Base-by-base conservation (phyloP, 2,113 vertebrate species). In the Cyprinodon tularosa region DNA sequence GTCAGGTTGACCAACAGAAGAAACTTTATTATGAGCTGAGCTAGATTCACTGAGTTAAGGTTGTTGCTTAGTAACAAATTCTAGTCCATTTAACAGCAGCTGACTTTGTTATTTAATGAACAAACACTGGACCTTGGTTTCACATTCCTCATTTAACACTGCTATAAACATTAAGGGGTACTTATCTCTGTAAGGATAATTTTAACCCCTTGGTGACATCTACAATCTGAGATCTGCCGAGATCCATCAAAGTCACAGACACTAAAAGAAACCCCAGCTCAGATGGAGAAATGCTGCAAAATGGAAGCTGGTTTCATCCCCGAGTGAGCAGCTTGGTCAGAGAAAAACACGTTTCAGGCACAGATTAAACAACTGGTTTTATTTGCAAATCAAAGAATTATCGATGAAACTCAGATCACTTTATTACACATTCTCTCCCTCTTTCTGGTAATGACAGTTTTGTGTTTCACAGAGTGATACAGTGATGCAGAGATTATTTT, bases 21-120 rank as follows among this genome's bases (percentile, higher is more conserved):
- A 57, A 57, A 57, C 17, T 57, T 53, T 20, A 20, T 17, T 53
- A 15, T 20, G 48, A 50, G 15, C 48, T 57, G 50, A 17, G 17
- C 4, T 53, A 20, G 15, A 20, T 53, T 53, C 50, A 20, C 50
- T n/a, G 50, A 57, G 20, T 57, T 20, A 20, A 57, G 9, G 50
- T 57, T 57, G 50, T 57, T 57, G 50, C 50, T n/a, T 57, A 57
- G 50, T 57, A 57, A 57, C 50, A 57, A 20, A n/a, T 57, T 57
- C 20, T n/a, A n/a, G 50, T n/a, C 50, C n/a, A 20, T n/a, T n/a
- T 20, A n/a, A n/a, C 50, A 57, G 50, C 17, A 57, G 7, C 17
- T 6, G 50, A 9, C 8, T 57, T 57, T 57, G 20, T 9, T n/a
- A n/a, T 57, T 6, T 17, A 57, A 57, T 1, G 17, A 57, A 20